Percentiles rank a stretch among this genome's conserved stretches.
Conservation (phyloP, 2,113 vertebrate species). For the Grus americana region DNA sequence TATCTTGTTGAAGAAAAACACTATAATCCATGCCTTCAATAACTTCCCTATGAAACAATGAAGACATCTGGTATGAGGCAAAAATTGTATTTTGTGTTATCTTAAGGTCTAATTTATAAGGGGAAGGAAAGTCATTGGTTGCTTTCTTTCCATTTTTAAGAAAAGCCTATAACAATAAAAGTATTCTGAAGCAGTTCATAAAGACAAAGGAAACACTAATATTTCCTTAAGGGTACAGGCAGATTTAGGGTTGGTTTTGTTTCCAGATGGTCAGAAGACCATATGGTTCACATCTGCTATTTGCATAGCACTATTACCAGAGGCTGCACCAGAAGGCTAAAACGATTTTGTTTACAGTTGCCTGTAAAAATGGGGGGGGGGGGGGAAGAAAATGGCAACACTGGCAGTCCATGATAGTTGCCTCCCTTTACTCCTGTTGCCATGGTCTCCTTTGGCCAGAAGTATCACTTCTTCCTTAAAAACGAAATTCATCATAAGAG, state of each 20-base stretch:
- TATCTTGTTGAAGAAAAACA: slow-evolving; percentile 21
- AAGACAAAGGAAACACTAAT: slow-evolving; percentile 13
- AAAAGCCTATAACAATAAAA: slow-evolving; percentile 3
- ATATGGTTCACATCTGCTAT: slow-evolving; percentile 39
- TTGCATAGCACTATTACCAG: background rate
- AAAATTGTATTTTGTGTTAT: slow-evolving; percentile 49
- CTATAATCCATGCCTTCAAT: background rate
- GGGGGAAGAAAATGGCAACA: background rate
- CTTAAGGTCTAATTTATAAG: slow-evolving; percentile 37
- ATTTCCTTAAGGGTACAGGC: background rate
- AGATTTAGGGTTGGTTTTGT: background rate
- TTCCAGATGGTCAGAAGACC: background rate
- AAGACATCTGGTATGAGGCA: slow-evolving; percentile 41
- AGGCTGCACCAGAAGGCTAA: background rate
- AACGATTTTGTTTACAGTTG: background rate
- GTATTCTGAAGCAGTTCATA: slow-evolving; percentile 29
- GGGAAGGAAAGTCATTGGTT: slow-evolving; percentile 4
- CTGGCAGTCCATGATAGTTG: background rate
- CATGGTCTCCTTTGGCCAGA: background rate
- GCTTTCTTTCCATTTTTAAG: background rate
- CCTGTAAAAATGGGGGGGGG: background rate
- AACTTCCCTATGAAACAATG: slow-evolving; percentile 4
- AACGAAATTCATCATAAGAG: background rate
- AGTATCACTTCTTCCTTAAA: background rate
- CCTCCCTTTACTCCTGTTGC: background rate